A percentile compares a stretch with the other conserved stretches of the same genome.
Conservation (phyloP, 2,113 vertebrate species). For the Proterorhinus semilunaris region DNA sequence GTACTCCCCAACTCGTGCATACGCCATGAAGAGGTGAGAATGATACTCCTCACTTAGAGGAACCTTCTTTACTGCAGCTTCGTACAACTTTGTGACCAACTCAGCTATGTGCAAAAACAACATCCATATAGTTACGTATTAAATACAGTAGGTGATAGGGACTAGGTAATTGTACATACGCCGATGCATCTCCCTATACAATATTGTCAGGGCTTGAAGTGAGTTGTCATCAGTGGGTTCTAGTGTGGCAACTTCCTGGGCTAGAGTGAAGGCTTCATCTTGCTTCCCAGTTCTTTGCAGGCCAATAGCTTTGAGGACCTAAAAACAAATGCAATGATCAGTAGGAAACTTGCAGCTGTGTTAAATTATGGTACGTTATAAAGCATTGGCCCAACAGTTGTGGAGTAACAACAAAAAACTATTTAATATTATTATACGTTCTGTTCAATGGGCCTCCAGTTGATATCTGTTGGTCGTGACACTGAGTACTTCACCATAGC, state of each 20-base stretch:
- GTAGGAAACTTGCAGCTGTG: background rate
- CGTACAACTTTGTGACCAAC: slow-evolving; percentile 95
- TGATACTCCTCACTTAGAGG: slow-evolving; percentile 97
- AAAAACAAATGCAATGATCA: background rate
- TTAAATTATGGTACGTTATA: background rate
- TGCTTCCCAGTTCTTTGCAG: slow-evolving; percentile 95
- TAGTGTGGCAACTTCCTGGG: slow-evolving; percentile 91
- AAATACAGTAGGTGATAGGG: background rate
- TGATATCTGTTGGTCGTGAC: background rate
- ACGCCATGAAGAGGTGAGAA: slow-evolving; percentile 99
- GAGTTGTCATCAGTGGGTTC: slow-evolving; percentile 98
- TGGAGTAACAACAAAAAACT: too few relatives aligned
- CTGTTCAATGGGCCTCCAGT: too few relatives aligned
- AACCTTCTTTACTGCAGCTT: slow-evolving; percentile 96
- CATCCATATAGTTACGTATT: background rate
- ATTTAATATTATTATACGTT: too few relatives aligned
- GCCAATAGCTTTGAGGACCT: slow-evolving; percentile 98
- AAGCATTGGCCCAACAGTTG: background rate
- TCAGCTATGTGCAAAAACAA: slow-evolving; percentile 79
- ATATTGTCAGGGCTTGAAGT: slow-evolving; percentile 93
- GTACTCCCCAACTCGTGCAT: slow-evolving; percentile 96
- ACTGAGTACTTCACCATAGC: background rate
- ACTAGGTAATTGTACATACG: slow-evolving; percentile 77
- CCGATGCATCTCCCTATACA: slow-evolving; percentile 97
- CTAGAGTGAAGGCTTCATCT: slow-evolving; percentile 92